These are phyloP conservation scores for Sarcophaga peregrina DNA, from an alignment of 1,140 invertebrate genomes.

Conservation along the genomic window DNA sequence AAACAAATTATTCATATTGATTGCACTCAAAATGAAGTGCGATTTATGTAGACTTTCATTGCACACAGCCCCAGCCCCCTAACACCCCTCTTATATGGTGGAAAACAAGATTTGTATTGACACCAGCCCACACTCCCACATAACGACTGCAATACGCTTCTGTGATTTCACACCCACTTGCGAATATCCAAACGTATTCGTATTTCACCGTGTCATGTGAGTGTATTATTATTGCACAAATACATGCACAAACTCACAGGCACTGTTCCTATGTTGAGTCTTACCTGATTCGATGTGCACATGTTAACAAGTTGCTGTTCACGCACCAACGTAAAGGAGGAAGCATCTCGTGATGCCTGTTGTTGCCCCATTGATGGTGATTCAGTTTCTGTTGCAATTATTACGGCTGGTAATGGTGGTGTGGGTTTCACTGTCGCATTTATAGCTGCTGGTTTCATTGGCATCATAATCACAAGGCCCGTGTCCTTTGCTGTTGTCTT, in stretches of 20 bases:
- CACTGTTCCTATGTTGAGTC: not conserved
- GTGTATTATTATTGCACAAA: not conserved
- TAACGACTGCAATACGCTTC: too few species aligned
- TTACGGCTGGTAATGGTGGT: not conserved
- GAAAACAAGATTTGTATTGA: too few species aligned
- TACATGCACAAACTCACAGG: not conserved
- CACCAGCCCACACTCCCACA: too few species aligned
- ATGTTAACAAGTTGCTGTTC: conserved; percentile 49
- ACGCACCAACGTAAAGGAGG: conserved; percentile 44
- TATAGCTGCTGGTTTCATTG: not conserved
- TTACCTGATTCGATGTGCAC: conserved; percentile 48
- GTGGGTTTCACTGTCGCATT: not conserved
- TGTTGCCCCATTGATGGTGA: not conserved
- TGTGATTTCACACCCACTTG: not conserved
- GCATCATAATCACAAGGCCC: not conserved
- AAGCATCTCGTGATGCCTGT: not conserved
- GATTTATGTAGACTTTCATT: too few species aligned
- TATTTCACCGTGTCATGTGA: not conserved
- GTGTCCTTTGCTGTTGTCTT: not conserved
- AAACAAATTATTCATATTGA: too few species aligned
- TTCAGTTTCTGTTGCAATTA: not conserved
- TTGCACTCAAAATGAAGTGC: too few species aligned
- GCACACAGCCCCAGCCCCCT: too few species aligned
- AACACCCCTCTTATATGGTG: too few species aligned
- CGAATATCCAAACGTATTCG: too few species aligned